Conservation (phyloP, 2,888 invertebrate genomes). For the Dryococelus australis region DNA sequence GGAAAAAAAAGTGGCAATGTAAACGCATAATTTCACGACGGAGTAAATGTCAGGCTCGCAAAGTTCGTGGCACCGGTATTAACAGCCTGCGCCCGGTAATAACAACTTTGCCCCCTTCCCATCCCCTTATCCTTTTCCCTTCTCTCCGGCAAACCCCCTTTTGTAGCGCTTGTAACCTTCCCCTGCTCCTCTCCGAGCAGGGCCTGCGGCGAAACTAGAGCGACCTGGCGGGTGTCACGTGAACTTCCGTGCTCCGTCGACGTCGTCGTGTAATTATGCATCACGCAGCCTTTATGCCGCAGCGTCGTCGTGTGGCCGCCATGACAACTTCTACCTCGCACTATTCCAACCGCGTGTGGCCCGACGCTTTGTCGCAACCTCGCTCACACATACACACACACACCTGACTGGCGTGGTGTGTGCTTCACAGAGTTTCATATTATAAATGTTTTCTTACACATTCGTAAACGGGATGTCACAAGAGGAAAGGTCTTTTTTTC, state of each 20-base stretch:
- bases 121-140: too few relatives aligned
- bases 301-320: neutral
- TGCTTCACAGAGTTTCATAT: too few relatives aligned
- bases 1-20: neutral
- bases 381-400: too few relatives aligned
- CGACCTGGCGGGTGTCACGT: neutral
- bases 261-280: neutral
- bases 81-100: constrained; percentile 16
- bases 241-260: neutral
- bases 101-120: neutral
- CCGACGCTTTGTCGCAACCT: too few relatives aligned
- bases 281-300: neutral
- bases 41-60: neutral
- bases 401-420: too few relatives aligned
- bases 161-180: neutral
- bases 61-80: constrained; percentile 16
- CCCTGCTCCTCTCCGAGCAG: neutral
- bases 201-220: neutral
- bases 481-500: too few relatives aligned
- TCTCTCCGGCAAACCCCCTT: neutral
- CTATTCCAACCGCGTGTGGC: neutral
- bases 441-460: too few relatives aligned
- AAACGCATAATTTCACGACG: constrained; percentile 6
- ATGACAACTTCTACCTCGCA: neutral
- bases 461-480: too few relatives aligned